These are phyloP conservation scores for Rhinichthys osculus DNA, from an alignment of 2,797 vertebrate genomes.

Conservation along the genomic window DNA sequence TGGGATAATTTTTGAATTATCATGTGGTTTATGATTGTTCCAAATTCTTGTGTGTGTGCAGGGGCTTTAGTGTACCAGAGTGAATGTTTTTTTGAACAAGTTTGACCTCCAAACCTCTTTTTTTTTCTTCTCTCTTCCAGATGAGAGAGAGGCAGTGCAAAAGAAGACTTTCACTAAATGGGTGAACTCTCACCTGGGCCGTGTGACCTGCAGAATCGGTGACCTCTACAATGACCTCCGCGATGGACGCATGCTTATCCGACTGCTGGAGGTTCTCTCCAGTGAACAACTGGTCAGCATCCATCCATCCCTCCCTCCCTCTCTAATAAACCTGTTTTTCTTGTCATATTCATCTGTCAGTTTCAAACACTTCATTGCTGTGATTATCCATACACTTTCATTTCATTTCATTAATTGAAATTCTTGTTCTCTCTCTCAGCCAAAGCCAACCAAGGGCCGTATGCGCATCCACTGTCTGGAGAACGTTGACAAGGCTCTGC, in stretches of 20 bases:
- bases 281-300: conserved; percentile 91
- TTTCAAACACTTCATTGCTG: neutral
- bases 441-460: conserved; percentile 92
- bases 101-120: neutral
- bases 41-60: neutral
- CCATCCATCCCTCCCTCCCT: neutral
- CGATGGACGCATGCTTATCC: conserved; percentile 92
- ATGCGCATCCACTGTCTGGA: conserved; percentile 97
- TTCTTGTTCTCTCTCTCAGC: conserved; percentile 71
- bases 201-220: conserved; percentile 90
- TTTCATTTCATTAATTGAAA: neutral
- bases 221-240: conserved; percentile 94
- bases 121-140: conserved; percentile 66
- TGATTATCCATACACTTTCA: neutral
- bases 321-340: conserved; percentile 11
- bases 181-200: conserved; percentile 94
- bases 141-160: conserved; percentile 94
- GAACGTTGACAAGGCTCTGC: conserved; percentile 93
- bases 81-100: neutral
- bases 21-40: neutral
- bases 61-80: neutral
- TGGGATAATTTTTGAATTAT: neutral
- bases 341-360: neutral
- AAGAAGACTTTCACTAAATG: conserved; percentile 98
- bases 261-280: conserved; percentile 92